phyloP scores from a whole-genome alignment of 1,140 invertebrate species.

The Copidosoma floridanum region DNA sequence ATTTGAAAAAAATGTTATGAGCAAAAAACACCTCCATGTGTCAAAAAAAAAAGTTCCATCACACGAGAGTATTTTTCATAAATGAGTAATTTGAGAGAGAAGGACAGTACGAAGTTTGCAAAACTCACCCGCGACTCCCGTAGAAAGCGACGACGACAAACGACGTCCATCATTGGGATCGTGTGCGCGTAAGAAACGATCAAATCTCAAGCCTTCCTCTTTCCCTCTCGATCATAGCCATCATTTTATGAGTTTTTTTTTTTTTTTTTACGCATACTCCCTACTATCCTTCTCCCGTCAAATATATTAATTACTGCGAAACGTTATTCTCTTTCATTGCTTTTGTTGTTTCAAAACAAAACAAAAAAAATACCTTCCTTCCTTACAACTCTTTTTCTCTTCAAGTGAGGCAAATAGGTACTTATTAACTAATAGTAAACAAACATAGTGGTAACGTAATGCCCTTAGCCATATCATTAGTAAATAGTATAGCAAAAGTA shows the following conservation, averaged over 20 bases:
- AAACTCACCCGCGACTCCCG: constrained; percentile 56
- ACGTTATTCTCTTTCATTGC: constrained; percentile 28
- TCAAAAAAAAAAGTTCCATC: too few species aligned
- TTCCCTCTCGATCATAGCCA: constrained; percentile 32
- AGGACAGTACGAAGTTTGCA: constrained; percentile 53
- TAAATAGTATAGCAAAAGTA: constrained; percentile 17
- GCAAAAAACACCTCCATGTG: too few species aligned
- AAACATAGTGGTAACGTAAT: constrained; percentile 6
- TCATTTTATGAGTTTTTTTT: constrained; percentile 13
- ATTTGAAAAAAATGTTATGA: background rate
- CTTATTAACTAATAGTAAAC: too few species aligned
- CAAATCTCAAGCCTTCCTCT: constrained; percentile 27
- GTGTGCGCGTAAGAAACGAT: constrained; percentile 4
- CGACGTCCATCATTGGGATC: too few species aligned
- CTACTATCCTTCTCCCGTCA: constrained; percentile 55
- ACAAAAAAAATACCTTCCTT: too few species aligned
- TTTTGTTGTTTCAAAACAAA: too few species aligned
- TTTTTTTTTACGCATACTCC: constrained; percentile 24
- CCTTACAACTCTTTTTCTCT: too few species aligned
- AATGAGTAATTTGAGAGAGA: constrained; percentile 42
- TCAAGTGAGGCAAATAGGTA: too few species aligned
- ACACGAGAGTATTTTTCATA: too few species aligned
- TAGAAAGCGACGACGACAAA: too few species aligned
- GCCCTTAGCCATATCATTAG: constrained; percentile 8
- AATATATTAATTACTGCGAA: constrained; percentile 23